Base-by-base conservation (phyloP, 2,888 invertebrate genomes). In the Sesamia inferens region DNA sequence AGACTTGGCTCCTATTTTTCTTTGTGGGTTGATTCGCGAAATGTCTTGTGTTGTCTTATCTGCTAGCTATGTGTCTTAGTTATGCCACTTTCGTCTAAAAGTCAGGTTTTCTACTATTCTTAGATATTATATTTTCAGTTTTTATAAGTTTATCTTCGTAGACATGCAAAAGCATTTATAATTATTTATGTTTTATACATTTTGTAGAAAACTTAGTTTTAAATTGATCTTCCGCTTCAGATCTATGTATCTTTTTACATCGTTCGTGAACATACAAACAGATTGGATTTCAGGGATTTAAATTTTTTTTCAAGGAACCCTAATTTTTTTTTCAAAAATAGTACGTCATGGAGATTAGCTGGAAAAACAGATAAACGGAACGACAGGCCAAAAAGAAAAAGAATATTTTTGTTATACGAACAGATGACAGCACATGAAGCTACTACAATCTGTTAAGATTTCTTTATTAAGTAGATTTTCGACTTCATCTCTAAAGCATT, bases 1-100 rank as follows among this genome's bases (percentile, higher is more conserved):
- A 31, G 8, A 48, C 48, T 78, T 70, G 42, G 55, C 19, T 79
- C n/a, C 22, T 44, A n/a, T 48, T 14, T 14, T 16, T 59, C 2
- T 1, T 19, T 24, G 31, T 47, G 4, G 5, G 13, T 62, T 51
- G 31, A 42, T 19, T 57, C 22, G 2, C 22, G 19, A n/a, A 39
- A 31, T 22, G 47, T 61, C 24, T 48, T 47, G 8, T 24, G 13
- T 13, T 24, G 13, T 13, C 8, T 31, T 16, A 1, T 39, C 31
- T 31, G 31, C 31, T 31, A 48, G 7, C 8, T n/a, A 10, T 14
- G 14, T 57, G 6, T 13, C 5, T 48, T 58, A n/a, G n/a, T 5
- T 39, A 48, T 24, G 8, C n/a, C 6, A 47, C 13, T 47, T 55
- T 6, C 6, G 11, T 44, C 1, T 22, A 22, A 5, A 42, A n/a